Evolutionary conservation across 37 sponge, comb jelly and placozoan genomes (phyloP).

Genomic region (Dysidea cf. avara): DNA sequence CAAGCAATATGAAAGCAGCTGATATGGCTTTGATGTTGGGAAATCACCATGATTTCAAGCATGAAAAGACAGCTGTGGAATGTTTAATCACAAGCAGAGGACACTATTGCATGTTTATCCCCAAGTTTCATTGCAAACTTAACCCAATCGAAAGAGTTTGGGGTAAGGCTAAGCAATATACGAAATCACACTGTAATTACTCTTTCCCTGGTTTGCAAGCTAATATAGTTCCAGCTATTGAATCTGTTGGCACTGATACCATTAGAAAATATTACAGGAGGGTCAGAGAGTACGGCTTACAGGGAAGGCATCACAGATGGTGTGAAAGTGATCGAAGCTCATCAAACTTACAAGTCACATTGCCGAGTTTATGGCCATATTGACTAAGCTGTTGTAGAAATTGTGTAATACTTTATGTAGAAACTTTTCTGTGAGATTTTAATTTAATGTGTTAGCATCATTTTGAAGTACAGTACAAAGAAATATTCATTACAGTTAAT

Average conservation of each 20-base stretch:
- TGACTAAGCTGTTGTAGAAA: not conserved
- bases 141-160: slow-evolving; percentile 17
- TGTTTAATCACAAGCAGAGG: not conserved
- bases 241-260: no score
- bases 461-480: no score
- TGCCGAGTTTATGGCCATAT: slow-evolving; percentile 19
- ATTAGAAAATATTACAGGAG: slow-evolving; percentile 12
- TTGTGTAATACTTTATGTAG: no score
- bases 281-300: slow-evolving; percentile 10
- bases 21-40: slow-evolving; percentile 2
- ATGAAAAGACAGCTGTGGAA: slow-evolving; percentile 13
- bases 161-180: slow-evolving; percentile 10
- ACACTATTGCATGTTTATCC: not conserved
- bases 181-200: no score
- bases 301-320: slow-evolving; percentile 14
- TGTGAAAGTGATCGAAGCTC: slow-evolving; percentile 7
- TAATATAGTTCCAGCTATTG: no score
- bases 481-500: no score
- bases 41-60: slow-evolving; percentile 15
- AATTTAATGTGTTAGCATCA: no score
- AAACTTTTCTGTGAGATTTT: no score
- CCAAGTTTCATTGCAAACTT: slow-evolving; percentile 22
- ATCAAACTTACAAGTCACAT: slow-evolving; percentile 22
- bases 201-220: no score
- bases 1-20: not conserved